Conservation (phyloP, 1,140 invertebrate genomes). For the Stratiolaelaps scimitus region DNA sequence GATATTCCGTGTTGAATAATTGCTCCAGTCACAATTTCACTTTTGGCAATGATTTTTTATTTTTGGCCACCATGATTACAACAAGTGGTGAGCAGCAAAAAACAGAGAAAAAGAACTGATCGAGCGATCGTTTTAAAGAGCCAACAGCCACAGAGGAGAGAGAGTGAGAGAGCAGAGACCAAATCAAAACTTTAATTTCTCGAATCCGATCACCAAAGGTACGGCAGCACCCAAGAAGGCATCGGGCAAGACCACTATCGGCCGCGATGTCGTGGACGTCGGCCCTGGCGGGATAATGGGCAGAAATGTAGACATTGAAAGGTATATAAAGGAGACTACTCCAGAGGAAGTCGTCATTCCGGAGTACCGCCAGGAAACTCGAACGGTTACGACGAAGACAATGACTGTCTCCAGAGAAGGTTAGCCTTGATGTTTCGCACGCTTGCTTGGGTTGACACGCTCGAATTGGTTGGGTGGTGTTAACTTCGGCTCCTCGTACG, state of each 20-base stretch:
- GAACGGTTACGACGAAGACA: slow-evolving; percentile 14
- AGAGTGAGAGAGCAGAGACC: too few species aligned
- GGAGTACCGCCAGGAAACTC: slow-evolving; percentile 28
- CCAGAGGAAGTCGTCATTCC: slow-evolving; percentile 23
- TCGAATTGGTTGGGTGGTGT: neutral
- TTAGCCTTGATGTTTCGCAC: slow-evolving; percentile 16
- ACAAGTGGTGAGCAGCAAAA: neutral
- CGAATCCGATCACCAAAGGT: slow-evolving; percentile 1
- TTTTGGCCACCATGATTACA: too few species aligned
- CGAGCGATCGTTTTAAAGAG: neutral
- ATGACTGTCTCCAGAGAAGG: slow-evolving; percentile 27
- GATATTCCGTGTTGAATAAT: too few species aligned
- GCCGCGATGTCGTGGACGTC: neutral
- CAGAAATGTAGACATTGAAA: slow-evolving; percentile 22
- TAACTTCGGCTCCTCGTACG: too few species aligned
- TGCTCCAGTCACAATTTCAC: too few species aligned
- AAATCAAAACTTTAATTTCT: neutral
- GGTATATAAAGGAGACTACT: slow-evolving; percentile 19
- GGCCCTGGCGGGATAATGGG: slow-evolving; percentile 18
- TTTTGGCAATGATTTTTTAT: too few species aligned
- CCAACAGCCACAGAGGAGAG: too few species aligned
- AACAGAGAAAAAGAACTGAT: neutral
- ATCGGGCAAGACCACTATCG: neutral
- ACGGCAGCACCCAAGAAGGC: neutral
- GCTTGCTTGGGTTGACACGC: slow-evolving; percentile 3